phyloP scores from a whole-genome alignment of 2,888 invertebrate genomes.

The Herminia tarsipennalis region DNA sequence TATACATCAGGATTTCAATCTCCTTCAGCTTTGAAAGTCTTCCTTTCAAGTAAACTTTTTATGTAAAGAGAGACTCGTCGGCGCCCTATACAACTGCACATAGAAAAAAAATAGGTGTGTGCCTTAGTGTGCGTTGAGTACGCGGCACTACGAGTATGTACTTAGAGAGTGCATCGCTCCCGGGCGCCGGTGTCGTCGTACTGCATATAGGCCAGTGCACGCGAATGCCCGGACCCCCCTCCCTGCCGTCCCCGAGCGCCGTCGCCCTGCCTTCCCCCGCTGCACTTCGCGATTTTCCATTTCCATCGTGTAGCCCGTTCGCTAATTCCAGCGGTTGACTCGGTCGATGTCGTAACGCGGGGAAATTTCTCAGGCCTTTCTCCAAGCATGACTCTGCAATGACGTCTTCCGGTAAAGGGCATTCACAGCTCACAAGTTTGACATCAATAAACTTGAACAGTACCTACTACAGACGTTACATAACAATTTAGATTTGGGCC shows the following conservation, averaged over 20 bases:
- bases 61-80: constrained; percentile 68
- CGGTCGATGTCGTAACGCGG: constrained; percentile 68
- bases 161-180: constrained; percentile 84
- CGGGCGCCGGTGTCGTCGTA: constrained; percentile 84
- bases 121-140: constrained; percentile 77
- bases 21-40: constrained; percentile 66
- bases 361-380: constrained; percentile 75
- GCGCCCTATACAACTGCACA: constrained; percentile 69
- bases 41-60: constrained; percentile 71
- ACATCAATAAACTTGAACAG: constrained; percentile 45
- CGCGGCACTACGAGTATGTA: constrained; percentile 73
- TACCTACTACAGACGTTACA: constrained; percentile 15
- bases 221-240: constrained; percentile 75
- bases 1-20: constrained; percentile 60
- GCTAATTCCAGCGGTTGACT: constrained; percentile 71
- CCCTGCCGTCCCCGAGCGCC: constrained; percentile 34
- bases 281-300: constrained; percentile 83
- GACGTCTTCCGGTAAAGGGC: constrained; percentile 67
- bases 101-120: constrained; percentile 76
- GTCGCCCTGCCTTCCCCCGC: constrained; percentile 46
- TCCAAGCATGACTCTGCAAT: constrained; percentile 51
- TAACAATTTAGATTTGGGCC: constrained; percentile 19
- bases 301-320: constrained; percentile 71
- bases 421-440: constrained; percentile 54
- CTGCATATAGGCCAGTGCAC: constrained; percentile 86